Base-by-base conservation (phyloP, 2,113 vertebrate species). In the Mola mola region DNA sequence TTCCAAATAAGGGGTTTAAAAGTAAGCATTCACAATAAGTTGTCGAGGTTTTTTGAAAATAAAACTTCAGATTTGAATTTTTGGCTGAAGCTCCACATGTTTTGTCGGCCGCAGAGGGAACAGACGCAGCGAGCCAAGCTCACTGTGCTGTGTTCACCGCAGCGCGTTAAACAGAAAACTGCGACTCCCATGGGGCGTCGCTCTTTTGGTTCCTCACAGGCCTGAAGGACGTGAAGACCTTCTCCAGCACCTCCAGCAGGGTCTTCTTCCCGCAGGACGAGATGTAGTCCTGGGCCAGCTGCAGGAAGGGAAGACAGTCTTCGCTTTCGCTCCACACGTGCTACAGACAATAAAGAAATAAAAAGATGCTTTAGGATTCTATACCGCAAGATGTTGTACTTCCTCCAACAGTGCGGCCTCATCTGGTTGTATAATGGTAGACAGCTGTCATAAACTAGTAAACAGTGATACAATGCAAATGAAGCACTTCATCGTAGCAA, bases 271-370 rank as follows among this genome's bases (percentile, higher is more conserved):
- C 97, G 8, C 97, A 99, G 72, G 97, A 98, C 29, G 96, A 98
- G 88, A 99, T 98, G 89, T 99, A 99, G 77, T 99, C 97, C 88
- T 99, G 97, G 2, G 96, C 97, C 0, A 98, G 88, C 88, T 99
- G 97, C 68, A 99, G 90, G 75, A 97, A 99, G 51, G 96, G 97
- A 72, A 99, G 93, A 89, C 97, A 99, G 88, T 99, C 97, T 82
- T 98, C 97, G 5, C 97, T 99, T 89, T 99, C 97, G 4, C 97
- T 99, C 97, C 96, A 99, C 78, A 99, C 97, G 0, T 99, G 97
- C 97, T 99, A 66, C 10, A 81, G 10, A 84, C 61, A 83, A n/a
- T 52, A 82, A 3, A 76, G 2, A 72, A 5, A 28, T 56, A 48
- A 38, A 47, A 11, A 29, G 11, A 38, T n/a, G n/a, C n/a, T n/a